Evolutionary conservation across 2,888 invertebrate species (phyloP).

Genomic region (Aphodius granarius): DNA sequence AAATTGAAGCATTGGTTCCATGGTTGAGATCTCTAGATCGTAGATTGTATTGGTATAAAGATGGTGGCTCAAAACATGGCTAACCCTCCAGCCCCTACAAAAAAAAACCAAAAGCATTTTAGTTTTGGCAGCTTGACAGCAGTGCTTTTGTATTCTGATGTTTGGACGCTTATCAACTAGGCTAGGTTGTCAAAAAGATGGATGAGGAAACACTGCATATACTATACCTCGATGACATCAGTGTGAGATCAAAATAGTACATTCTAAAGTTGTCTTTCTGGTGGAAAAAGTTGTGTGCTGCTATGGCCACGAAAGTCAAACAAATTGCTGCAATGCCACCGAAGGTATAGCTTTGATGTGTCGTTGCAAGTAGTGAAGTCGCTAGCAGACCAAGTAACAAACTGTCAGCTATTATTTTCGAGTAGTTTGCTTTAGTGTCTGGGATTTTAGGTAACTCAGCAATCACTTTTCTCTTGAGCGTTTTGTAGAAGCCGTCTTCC

Average conservation of each 20-base stretch:
- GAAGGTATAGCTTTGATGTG: slow-evolving; percentile 50
- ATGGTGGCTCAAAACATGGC: slow-evolving; percentile 78
- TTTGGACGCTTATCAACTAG: no score
- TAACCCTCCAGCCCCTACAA: slow-evolving; percentile 70
- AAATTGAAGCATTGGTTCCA: slow-evolving; percentile 70
- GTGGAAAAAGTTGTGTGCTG: slow-evolving; percentile 75
- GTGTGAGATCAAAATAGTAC: slow-evolving; percentile 69
- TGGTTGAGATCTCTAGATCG: slow-evolving; percentile 70
- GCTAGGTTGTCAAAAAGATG: no score
- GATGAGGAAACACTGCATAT: neutral
- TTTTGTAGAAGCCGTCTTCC: slow-evolving; percentile 73
- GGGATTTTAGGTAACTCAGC: slow-evolving; percentile 60
- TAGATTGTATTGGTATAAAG: slow-evolving; percentile 74
- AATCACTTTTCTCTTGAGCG: slow-evolving; percentile 63
- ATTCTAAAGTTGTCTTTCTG: slow-evolving; percentile 71
- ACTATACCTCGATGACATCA: slow-evolving; percentile 62
- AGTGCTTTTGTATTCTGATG: no score
- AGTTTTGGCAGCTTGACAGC: no score
- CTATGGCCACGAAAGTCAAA: slow-evolving; percentile 60
- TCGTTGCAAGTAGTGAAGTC: slow-evolving; percentile 44
- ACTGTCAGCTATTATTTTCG: slow-evolving; percentile 52
- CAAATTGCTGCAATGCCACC: slow-evolving; percentile 59
- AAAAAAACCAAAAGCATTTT: neutral
- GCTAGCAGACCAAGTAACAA: slow-evolving; percentile 48
- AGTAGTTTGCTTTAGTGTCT: slow-evolving; percentile 44